Percentiles rank a stretch among this genome's conserved stretches.
Evolutionary conservation across 2,797 vertebrate species (phyloP).

Genomic region (Manis javanica): DNA sequence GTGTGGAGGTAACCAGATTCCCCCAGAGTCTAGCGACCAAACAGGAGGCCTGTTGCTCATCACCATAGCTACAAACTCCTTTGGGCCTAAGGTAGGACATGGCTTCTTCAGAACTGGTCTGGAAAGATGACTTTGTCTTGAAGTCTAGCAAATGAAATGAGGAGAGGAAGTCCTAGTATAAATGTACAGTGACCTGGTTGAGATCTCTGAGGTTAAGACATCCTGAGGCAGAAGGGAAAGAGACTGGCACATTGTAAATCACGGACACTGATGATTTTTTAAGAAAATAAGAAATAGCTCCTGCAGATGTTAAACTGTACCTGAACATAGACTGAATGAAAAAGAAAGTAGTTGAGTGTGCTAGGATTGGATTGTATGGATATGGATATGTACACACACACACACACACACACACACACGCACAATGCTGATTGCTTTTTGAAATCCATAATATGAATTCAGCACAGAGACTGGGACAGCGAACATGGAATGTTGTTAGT

Average conservation of each 20-base stretch:
- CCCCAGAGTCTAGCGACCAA: background rate
- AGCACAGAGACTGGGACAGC: background rate
- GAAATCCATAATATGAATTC: background rate
- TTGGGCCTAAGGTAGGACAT: background rate
- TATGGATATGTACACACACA: background rate
- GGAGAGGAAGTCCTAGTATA: background rate
- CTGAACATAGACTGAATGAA: background rate
- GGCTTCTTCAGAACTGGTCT: background rate
- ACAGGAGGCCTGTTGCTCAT: background rate
- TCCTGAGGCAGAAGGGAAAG: background rate
- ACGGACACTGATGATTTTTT: background rate
- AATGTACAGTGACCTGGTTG: background rate
- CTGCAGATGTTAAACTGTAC: background rate
- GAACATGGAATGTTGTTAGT: background rate
- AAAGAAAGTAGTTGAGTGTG: background rate
- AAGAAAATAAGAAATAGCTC: background rate
- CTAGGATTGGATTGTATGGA: background rate
- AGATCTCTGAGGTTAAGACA: background rate
- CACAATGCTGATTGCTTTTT: background rate
- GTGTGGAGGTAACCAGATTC: background rate
- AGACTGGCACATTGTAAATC: background rate
- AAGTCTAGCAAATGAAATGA: background rate
- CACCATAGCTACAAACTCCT: constrained; percentile 16
- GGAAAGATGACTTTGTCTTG: background rate
- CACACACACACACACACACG: background rate